Evolutionary conservation across 1,140 invertebrate species (phyloP).

Genomic region (Monomorium pharaonis): DNA sequence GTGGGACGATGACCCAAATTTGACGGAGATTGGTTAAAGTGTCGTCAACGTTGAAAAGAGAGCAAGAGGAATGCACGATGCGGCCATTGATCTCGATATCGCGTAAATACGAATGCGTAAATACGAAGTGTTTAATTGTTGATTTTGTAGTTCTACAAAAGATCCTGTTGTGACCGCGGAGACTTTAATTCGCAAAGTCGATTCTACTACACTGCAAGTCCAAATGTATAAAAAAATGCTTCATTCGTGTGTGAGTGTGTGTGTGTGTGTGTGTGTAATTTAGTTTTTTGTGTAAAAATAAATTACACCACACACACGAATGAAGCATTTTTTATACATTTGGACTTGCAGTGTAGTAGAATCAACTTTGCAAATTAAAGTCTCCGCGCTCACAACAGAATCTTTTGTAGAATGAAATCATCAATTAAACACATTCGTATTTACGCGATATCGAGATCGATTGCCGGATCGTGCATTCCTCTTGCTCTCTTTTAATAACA

Average conservation of each 20-base stretch:
- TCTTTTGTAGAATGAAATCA: neutral
- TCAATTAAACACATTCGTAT: too few species aligned
- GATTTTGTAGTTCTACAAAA: neutral
- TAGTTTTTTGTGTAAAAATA: too few species aligned
- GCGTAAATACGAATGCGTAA: too few species aligned
- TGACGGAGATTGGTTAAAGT: neutral
- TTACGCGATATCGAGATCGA: slow-evolving; percentile 13
- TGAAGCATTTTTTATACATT: too few species aligned
- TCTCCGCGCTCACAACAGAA: neutral
- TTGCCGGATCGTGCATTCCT: neutral
- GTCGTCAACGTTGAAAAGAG: neutral
- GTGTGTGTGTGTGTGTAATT: too few species aligned
- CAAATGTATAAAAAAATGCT: too few species aligned
- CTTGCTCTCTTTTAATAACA: neutral
- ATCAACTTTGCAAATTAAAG: neutral
- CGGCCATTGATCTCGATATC: slow-evolving; percentile 7
- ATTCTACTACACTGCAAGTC: too few species aligned
- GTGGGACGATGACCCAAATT: slow-evolving; percentile 29
- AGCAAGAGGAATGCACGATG: neutral
- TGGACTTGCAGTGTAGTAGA: too few species aligned
- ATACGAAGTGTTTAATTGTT: too few species aligned
- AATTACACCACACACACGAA: too few species aligned
- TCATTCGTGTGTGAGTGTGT: too few species aligned
- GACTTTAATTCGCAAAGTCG: neutral
- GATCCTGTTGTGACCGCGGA: neutral